Evolutionary conservation across 1,140 invertebrate genomes (phyloP).

Genomic region (Hyphantria cunea): DNA sequence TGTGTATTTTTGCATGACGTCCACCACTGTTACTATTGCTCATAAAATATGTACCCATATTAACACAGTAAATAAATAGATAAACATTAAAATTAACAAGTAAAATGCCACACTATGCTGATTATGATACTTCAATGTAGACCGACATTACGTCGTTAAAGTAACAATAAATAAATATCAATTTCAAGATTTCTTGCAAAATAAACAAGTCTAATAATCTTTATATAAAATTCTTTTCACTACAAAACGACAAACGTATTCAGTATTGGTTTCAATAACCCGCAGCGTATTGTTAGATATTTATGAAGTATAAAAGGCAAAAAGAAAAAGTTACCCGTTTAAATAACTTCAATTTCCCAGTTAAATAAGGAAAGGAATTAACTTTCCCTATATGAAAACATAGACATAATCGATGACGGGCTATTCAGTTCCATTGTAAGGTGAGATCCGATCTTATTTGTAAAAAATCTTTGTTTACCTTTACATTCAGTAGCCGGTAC

Average conservation of each 20-base stretch:
- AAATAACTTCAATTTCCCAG: not conserved
- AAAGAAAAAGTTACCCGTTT: not conserved
- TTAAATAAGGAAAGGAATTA: not conserved
- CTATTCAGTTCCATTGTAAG: not conserved
- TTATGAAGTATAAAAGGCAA: not conserved
- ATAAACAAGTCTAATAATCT: too few species aligned
- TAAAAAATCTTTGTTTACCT: not conserved
- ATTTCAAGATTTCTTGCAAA: too few species aligned
- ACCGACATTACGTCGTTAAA: too few species aligned
- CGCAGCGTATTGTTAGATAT: not conserved
- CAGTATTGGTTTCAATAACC: not conserved
- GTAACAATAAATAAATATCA: too few species aligned
- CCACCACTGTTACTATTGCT: too few species aligned
- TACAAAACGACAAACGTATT: not conserved
- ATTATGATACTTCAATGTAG: too few species aligned
- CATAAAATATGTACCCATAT: too few species aligned
- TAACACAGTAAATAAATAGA: too few species aligned
- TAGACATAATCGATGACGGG: not conserved
- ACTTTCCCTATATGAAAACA: not conserved
- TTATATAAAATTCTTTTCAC: not conserved
- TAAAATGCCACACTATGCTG: too few species aligned
- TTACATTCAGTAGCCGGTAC: not conserved
- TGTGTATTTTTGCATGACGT: too few species aligned
- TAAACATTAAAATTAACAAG: too few species aligned
- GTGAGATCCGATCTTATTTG: too few species aligned